These are phyloP conservation scores for Pachliopta kotzebuea DNA, from an alignment of 2,888 invertebrate genomes.

Conservation along the genomic window DNA sequence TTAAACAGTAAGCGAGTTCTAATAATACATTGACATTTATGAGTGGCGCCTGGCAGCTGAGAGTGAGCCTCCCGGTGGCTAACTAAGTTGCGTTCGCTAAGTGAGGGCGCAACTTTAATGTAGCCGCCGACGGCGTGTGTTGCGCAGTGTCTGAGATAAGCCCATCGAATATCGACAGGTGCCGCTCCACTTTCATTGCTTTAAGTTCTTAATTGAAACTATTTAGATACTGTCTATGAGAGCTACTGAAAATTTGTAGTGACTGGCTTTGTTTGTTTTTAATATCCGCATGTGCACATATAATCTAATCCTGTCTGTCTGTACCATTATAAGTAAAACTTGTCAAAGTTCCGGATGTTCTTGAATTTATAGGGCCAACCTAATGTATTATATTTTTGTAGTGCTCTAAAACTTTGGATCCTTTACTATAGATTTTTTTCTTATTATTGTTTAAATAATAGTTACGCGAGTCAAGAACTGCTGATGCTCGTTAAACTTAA, in stretches of 20 bases:
- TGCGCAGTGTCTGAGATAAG: constrained; percentile 28
- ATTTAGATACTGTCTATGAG: constrained; percentile 18
- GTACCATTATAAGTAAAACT: too few species aligned
- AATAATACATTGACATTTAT: constrained; percentile 23
- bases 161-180: constrained; percentile 30
- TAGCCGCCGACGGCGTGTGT: constrained; percentile 28
- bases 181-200: constrained; percentile 21
- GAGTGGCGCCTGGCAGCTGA: constrained; percentile 40
- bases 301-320: too few species aligned
- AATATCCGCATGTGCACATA: background rate
- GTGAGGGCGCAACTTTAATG: constrained; percentile 33
- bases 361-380: too few species aligned
- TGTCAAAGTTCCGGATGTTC: too few species aligned
- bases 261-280: background rate
- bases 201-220: constrained; percentile 29
- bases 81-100: constrained; percentile 30
- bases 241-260: constrained; percentile 19
- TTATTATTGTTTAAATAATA: background rate
- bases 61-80: constrained; percentile 38
- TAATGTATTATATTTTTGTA: too few species aligned
- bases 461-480: background rate
- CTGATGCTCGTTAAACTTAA: constrained; percentile 40
- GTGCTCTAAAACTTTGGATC: background rate
- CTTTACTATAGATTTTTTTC: background rate
- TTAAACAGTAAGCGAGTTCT: constrained; percentile 9